Base-by-base conservation (phyloP, 2,888 invertebrate species). In the Lypha dubia region DNA sequence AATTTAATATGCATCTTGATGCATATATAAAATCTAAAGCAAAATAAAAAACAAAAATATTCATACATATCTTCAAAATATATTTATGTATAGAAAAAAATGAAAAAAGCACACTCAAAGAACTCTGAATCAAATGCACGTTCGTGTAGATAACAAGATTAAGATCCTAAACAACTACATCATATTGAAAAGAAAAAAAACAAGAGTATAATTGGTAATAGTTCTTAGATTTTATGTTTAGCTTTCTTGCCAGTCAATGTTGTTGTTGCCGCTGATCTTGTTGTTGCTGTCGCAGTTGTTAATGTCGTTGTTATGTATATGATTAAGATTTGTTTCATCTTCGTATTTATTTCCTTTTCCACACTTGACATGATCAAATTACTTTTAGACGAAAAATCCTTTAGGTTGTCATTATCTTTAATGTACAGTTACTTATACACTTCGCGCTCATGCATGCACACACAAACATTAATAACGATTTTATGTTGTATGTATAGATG, bases 301-400 rank as follows among this genome's bases (percentile, higher is more conserved):
- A 28, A 32, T 44, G 22, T 60, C 65, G 65, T 60, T 63, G 17
- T 51, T 65, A 20, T 70, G 76, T 76, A 20, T 70, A 82, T 76
- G 75, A 84, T 80, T 68, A 81, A 79, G 74, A 76, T 77, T 81
- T 84, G 84, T 81, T 75, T 62, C 84, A 76, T 70, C 81, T 70
- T 80, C 17, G 60, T 75, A 74, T 74, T 81, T 79, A 84, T 84
- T 84, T 84, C 84, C 81, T 84, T 74, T 74, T 84, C 84, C 74
- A 79, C 77, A 81, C 84, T 81, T 81, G 84, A 84, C 84, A 84
- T 71, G 81, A 84, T 84, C 84, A 79, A 84, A 84, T 84, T 84
- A 84, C 84, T 65, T 79, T 70, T 63, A 68, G 84, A 70, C 53
- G 62, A 71, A 74, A 79, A 74, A 81, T 84, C 84, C 84, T 84